Base-by-base conservation (phyloP, 1,140 invertebrate genomes). In the Palaemon carinicauda region DNA sequence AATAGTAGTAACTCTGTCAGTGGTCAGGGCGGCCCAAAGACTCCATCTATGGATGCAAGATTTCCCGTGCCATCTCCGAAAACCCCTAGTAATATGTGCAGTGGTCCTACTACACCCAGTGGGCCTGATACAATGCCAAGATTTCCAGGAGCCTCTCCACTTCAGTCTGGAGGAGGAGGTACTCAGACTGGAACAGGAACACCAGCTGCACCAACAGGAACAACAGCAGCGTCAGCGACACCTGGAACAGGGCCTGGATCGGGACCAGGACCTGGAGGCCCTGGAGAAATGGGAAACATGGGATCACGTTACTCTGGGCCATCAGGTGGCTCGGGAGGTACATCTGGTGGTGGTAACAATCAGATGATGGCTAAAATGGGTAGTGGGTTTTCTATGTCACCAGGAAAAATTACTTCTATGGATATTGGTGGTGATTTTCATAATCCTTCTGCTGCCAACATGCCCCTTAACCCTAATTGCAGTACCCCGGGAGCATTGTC, bases 41-140 rank as follows among this genome's bases (percentile, higher is more conserved):
- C 81, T 24, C 88, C 88, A 7, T 89, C 88, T 52, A 78, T 88
- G 87, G 85, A 87, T 65, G 78, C 82, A 52, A 87, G 75, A 93
- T 95, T 17, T 95, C 97, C 90, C 96, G 96, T 92, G 94, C 96
- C 86, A 96, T 96, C 60, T 92, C 97, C 50, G 96, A 97, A 93
- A 96, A 96, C 7, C 95, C 96, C 91, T 93, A 94, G 89, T 93
- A 41, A 41, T 41, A 94, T 88, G 94, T 93, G 80, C 93, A 94
- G 89, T 92, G 93, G 90, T 91, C 93, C 74, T 92, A 89, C 82
- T 82, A 90, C 80, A 71, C 89, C 77, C 41, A 88, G 83, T 54
- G 87, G 83, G 29, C 82, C 78, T 88, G 89, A 80, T 89, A 91
- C 87, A 87, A 97, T 92, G 96, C 98, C 93, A 96, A 96, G 0